Evolutionary conservation across 2,113 vertebrate genomes (phyloP).

Genomic region (Pterophyllum scalare): DNA sequence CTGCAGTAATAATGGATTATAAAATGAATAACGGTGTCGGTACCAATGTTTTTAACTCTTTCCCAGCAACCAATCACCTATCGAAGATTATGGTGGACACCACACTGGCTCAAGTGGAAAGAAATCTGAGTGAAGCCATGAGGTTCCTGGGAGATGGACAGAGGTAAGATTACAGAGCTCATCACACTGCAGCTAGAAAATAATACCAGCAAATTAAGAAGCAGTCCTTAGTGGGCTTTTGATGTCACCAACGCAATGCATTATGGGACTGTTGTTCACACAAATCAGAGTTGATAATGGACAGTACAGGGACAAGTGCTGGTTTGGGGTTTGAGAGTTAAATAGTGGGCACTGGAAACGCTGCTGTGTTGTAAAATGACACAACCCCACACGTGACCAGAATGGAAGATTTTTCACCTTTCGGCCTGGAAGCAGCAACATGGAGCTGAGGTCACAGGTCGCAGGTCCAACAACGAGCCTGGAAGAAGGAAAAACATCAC

Average conservation of each 20-base stretch:
- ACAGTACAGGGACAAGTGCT: background rate
- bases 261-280: background rate
- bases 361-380: background rate
- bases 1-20: background rate
- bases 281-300: background rate
- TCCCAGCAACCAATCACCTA: background rate
- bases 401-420: background rate
- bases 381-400: no score
- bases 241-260: background rate
- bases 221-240: background rate
- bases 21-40: background rate
- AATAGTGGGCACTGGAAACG: background rate
- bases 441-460: no score
- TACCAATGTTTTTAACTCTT: background rate
- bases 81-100: slow-evolving; percentile 86
- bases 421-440: no score
- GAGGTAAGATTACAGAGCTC: slow-evolving; percentile 75
- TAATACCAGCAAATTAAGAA: background rate
- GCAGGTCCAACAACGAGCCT: no score
- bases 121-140: slow-evolving; percentile 93
- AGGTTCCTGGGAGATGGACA: slow-evolving; percentile 89
- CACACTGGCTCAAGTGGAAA: slow-evolving; percentile 90
- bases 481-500: no score
- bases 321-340: background rate
- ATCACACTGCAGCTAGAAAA: background rate